These are phyloP conservation scores for Megatriorchis doriae DNA, from an alignment of 2,113 vertebrate genomes.

Conservation along the genomic window DNA sequence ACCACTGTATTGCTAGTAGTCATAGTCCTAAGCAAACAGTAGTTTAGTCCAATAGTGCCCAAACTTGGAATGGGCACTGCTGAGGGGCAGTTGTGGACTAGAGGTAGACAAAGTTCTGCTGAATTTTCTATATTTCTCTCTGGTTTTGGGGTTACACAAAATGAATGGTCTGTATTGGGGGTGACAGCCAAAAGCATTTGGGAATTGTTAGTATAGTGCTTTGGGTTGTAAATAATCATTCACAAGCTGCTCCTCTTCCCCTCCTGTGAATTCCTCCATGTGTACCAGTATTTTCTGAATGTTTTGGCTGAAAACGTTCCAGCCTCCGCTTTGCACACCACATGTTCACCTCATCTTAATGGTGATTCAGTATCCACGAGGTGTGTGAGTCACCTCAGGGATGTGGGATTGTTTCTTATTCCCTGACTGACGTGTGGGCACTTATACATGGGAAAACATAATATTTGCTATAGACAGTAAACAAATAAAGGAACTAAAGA, in stretches of 20 bases:
- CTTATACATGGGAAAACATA: background rate
- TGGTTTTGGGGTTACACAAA: background rate
- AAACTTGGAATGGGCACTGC: background rate
- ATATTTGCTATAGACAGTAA: background rate
- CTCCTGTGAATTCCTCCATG: background rate
- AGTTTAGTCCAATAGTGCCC: background rate
- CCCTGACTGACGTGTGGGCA: background rate
- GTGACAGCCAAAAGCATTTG: background rate
- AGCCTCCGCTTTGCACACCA: conserved; percentile 8
- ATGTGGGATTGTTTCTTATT: conserved; percentile 39
- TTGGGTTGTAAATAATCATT: background rate
- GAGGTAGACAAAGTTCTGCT: background rate
- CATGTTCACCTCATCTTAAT: conserved; percentile 25
- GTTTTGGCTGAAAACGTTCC: conserved; percentile 10
- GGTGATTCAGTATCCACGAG: conserved; percentile 53
- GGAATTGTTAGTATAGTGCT: background rate
- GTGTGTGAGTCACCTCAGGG: conserved; percentile 48
- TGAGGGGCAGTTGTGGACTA: background rate
- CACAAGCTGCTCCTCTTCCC: background rate
- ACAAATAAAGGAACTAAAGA: background rate
- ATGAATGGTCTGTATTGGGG: background rate
- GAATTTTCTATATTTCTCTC: background rate
- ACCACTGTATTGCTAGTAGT: background rate
- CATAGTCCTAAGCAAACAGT: background rate
- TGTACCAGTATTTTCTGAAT: background rate